Conservation (phyloP, 2,113 vertebrate genomes). For the Entosphenus tridentatus region DNA sequence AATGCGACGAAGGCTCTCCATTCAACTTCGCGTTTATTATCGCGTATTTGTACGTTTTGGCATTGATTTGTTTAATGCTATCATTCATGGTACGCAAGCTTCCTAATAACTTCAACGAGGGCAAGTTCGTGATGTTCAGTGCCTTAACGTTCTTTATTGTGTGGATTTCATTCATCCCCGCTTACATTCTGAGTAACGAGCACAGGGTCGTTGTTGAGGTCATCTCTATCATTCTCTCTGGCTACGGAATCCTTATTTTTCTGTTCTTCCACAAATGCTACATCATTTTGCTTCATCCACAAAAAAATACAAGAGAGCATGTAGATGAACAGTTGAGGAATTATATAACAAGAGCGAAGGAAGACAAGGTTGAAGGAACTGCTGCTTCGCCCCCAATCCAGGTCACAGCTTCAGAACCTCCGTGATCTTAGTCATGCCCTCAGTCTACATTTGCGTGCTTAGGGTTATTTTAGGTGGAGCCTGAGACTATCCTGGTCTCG, state of each 20-base stretch:
- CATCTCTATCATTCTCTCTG: conserved; percentile 3
- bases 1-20: background rate
- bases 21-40: background rate
- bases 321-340: background rate
- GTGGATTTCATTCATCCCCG: conserved; percentile 5
- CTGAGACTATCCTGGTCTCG: no score
- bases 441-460: no score
- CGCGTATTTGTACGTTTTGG: background rate
- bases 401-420: no score
- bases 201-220: background rate
- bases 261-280: conserved; percentile 8
- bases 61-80: background rate
- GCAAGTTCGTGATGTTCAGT: conserved; percentile 3
- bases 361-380: no score
- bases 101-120: conserved; percentile 7
- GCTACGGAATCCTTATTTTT: background rate
- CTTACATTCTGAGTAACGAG: background rate
- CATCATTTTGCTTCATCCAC: conserved; percentile 4
- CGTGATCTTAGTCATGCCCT: no score
- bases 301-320: conserved; percentile 4
- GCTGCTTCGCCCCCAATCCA: no score
- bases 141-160: conserved; percentile 6
- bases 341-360: no score
- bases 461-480: no score
- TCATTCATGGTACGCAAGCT: conserved; percentile 6